These are phyloP conservation scores for Acanthaster planci DNA, from an alignment of 35 echinoderm and acorn worm genomes.

Conservation along the genomic window DNA sequence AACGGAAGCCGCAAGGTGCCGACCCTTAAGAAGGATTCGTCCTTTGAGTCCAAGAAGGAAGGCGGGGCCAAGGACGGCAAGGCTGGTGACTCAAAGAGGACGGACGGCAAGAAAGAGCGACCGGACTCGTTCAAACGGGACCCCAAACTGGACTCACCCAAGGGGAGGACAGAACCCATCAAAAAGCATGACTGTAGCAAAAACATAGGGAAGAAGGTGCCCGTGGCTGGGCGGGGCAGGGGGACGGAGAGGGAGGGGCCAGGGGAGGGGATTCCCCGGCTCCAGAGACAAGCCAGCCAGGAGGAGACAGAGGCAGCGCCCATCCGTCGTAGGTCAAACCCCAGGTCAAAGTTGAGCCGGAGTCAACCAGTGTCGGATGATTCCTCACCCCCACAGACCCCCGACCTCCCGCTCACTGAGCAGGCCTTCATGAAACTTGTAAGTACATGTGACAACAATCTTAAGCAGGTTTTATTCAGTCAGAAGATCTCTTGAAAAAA, in stretches of 20 bases:
- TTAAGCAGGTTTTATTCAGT: no score
- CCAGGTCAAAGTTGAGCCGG: conserved; percentile 60
- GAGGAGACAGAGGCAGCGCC: conserved; percentile 60
- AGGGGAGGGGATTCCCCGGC: conserved; percentile 44
- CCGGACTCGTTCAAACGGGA: conserved; percentile 43
- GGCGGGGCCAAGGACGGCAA: conserved; percentile 22
- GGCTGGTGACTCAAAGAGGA: not conserved
- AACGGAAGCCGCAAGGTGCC: not conserved
- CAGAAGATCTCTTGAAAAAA: no score
- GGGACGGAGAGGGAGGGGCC: conserved; percentile 43
- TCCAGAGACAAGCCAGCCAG: conserved; percentile 79
- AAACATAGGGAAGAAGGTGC: conserved; percentile 35
- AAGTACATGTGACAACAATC: no score
- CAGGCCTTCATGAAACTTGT: conserved; percentile 35
- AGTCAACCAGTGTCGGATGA: conserved; percentile 83
- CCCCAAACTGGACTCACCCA: conserved; percentile 44
- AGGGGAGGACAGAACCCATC: conserved; percentile 36
- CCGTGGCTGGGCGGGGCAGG: conserved; percentile 49
- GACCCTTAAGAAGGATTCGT: conserved; percentile 29
- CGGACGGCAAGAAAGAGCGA: conserved; percentile 52
- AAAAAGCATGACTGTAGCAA: conserved; percentile 70
- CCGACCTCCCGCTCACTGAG: conserved; percentile 50
- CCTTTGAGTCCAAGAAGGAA: conserved; percentile 37
- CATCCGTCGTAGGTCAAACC: conserved; percentile 53
- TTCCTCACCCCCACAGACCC: conserved; percentile 76